Evolutionary conservation across 1,140 invertebrate genomes (phyloP).

Genomic region (Zaprionus kolodkinae): DNA sequence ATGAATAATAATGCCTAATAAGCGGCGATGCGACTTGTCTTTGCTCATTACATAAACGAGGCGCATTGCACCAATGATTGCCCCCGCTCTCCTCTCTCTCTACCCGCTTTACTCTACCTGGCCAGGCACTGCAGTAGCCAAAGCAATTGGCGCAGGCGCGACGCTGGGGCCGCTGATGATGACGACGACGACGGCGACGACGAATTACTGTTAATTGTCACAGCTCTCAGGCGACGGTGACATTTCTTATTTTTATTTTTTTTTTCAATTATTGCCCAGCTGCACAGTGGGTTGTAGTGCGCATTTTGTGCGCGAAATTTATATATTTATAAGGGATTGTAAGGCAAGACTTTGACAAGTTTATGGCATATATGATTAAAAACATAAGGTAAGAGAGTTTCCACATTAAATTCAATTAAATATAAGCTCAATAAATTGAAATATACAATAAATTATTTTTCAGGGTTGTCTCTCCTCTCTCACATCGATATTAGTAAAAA

Average conservation of each 20-base stretch:
- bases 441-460: too few relatives aligned
- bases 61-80: slow-evolving; percentile 52
- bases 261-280: slow-evolving; percentile 17
- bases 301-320: background rate
- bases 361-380: too few relatives aligned
- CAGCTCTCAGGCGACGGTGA: slow-evolving; percentile 34
- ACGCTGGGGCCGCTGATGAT: slow-evolving; percentile 7
- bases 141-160: slow-evolving; percentile 34
- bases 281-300: background rate
- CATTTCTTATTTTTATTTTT: slow-evolving; percentile 12
- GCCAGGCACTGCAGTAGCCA: slow-evolving; percentile 2
- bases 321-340: too few relatives aligned
- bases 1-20: slow-evolving; percentile 77
- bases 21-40: slow-evolving; percentile 34
- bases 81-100: background rate
- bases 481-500: too few relatives aligned
- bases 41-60: slow-evolving; percentile 75
- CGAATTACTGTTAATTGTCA: slow-evolving; percentile 47
- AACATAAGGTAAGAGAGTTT: too few relatives aligned
- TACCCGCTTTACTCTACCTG: background rate
- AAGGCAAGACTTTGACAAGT: too few relatives aligned
- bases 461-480: too few relatives aligned
- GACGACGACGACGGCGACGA: slow-evolving; percentile 21
- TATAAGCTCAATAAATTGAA: too few relatives aligned
- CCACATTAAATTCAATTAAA: too few relatives aligned